phyloP scores from a whole-genome alignment of 1,140 invertebrate genomes.

The Oedothorax gibbosus region DNA sequence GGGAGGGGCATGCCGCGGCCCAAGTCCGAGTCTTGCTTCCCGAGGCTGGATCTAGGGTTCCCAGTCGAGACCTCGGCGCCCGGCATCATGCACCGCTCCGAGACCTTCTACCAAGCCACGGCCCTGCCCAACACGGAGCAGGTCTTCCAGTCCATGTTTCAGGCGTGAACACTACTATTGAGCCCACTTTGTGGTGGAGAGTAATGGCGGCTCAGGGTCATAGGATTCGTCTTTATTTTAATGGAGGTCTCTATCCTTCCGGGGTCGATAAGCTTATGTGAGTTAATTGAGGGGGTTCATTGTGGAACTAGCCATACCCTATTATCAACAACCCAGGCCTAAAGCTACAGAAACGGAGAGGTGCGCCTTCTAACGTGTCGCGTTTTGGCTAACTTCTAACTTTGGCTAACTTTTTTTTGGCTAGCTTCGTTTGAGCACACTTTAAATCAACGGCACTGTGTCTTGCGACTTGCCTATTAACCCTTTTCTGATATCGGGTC shows the following conservation, averaged over 20 bases:
- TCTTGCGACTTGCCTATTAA: too few relatives aligned
- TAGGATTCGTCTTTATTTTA: background rate
- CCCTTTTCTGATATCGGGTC: too few relatives aligned
- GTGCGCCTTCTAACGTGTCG: too few relatives aligned
- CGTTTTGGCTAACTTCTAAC: too few relatives aligned
- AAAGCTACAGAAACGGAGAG: too few relatives aligned
- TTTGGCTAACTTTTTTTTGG: too few relatives aligned
- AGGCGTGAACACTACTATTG: constrained; percentile 37
- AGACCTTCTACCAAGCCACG: constrained; percentile 58
- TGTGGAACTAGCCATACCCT: too few relatives aligned
- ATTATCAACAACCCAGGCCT: too few relatives aligned
- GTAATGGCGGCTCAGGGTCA: background rate
- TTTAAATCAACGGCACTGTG: too few relatives aligned
- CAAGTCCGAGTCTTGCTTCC: constrained; percentile 64
- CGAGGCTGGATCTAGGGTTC: constrained; percentile 60
- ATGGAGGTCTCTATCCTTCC: background rate
- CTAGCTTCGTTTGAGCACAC: too few relatives aligned
- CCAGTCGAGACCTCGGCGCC: constrained; percentile 35
- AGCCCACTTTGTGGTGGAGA: background rate
- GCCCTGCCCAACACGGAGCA: constrained; percentile 53
- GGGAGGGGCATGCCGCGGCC: constrained; percentile 62
- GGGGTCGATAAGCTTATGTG: background rate
- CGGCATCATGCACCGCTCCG: constrained; percentile 53
- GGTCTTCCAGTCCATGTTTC: constrained; percentile 60
- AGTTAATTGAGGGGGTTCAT: too few relatives aligned